A percentile compares a stretch with the other conserved stretches of the same genome.
Conservation (phyloP, 1,140 invertebrate species). For the Drosophila elegans region DNA sequence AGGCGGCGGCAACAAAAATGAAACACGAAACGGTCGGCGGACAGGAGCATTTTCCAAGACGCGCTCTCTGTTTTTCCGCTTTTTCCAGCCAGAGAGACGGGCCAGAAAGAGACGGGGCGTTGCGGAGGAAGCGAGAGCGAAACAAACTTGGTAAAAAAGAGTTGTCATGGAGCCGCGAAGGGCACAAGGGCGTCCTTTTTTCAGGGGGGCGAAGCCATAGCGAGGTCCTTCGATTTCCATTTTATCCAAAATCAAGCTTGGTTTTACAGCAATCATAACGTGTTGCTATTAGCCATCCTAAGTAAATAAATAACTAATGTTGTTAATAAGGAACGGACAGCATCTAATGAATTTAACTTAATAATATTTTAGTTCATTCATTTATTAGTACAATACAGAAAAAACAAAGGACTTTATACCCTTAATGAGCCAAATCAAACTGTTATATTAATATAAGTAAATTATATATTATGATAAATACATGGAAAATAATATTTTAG, state of each 20-base stretch:
- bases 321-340: too few species aligned
- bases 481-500: neutral
- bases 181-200: slow-evolving; percentile 8
- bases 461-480: too few species aligned
- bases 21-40: slow-evolving; percentile 25
- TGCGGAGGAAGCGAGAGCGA: slow-evolving; percentile 20
- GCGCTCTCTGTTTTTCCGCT: slow-evolving; percentile 41
- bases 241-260: too few species aligned
- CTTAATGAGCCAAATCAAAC: too few species aligned
- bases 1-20: slow-evolving; percentile 21
- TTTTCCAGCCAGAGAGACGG: too few species aligned
- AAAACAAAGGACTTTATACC: too few species aligned
- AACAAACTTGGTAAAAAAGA: slow-evolving; percentile 58
- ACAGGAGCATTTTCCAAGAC: slow-evolving; percentile 51
- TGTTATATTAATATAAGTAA: too few species aligned
- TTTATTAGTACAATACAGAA: too few species aligned
- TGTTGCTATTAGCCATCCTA: too few species aligned
- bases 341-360: too few species aligned
- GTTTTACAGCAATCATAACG: neutral
- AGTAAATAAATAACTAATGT: too few species aligned
- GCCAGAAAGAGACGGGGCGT: slow-evolving; percentile 24
- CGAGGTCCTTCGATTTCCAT: neutral
- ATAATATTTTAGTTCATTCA: too few species aligned
- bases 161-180: slow-evolving; percentile 65
- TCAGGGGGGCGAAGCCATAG: neutral